phyloP scores from a whole-genome alignment of 1,140 invertebrate species.

The Melanaphis sacchari region DNA sequence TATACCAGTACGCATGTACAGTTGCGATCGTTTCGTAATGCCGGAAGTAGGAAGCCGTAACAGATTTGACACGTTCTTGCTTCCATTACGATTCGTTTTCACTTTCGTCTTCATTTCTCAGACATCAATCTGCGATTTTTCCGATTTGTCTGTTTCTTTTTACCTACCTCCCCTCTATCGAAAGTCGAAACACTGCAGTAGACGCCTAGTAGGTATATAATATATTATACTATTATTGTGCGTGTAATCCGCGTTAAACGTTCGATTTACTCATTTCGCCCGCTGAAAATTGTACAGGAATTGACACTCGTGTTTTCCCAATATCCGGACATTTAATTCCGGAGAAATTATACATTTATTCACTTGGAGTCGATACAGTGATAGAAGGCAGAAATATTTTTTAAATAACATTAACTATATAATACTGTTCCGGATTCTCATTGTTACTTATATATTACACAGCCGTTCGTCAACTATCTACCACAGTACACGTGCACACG shows the following conservation, averaged over 20 bases:
- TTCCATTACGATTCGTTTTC: slow-evolving; percentile 52
- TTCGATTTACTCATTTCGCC: neutral
- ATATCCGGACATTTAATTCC: neutral
- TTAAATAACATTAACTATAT: neutral
- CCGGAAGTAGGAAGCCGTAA: slow-evolving; percentile 55
- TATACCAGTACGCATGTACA: slow-evolving; percentile 9
- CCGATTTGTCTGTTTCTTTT: neutral
- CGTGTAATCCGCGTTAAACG: neutral
- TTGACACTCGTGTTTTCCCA: neutral
- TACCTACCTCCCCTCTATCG: neutral
- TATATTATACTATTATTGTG: neutral
- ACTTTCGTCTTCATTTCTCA: slow-evolving; percentile 42
- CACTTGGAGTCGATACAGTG: neutral
- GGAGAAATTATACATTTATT: neutral
- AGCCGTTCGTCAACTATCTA: neutral
- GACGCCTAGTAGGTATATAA: neutral
- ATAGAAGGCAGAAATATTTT: neutral
- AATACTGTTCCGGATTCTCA: neutral
- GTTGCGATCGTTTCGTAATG: slow-evolving; percentile 46
- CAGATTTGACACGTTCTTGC: slow-evolving; percentile 49
- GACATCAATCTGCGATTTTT: slow-evolving; percentile 28
- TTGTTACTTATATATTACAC: neutral
- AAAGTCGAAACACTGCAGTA: neutral
- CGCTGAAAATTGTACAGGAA: neutral
- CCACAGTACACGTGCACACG: neutral